Evolutionary conservation across 2,888 invertebrate genomes (phyloP).

Genomic region (Himalopsyche kuldschensis): DNA sequence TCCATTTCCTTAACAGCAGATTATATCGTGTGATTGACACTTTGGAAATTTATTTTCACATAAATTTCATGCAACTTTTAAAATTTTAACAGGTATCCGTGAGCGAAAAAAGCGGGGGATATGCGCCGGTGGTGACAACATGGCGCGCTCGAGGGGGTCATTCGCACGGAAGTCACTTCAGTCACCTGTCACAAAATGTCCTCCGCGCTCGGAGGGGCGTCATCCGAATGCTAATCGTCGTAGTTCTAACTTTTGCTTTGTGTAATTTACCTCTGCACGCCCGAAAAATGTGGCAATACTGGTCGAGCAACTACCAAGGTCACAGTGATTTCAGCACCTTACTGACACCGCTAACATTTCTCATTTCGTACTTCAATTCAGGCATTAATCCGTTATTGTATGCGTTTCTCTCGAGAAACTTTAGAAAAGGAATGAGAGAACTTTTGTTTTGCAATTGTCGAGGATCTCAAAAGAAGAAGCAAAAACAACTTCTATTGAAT

Average conservation of each 20-base stretch:
- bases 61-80: too few species aligned
- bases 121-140: constrained; percentile 24
- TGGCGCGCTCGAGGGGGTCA: constrained; percentile 49
- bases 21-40: too few species aligned
- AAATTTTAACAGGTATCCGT: not conserved
- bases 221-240: constrained; percentile 85
- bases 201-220: constrained; percentile 80
- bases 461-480: constrained; percentile 43
- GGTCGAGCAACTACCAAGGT: constrained; percentile 71
- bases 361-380: constrained; percentile 87
- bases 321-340: constrained; percentile 74
- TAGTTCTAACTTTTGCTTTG: constrained; percentile 84
- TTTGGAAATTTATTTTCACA: too few species aligned
- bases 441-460: constrained; percentile 54
- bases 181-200: constrained; percentile 74
- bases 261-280: constrained; percentile 90
- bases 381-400: constrained; percentile 89
- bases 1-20: too few species aligned
- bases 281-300: constrained; percentile 85
- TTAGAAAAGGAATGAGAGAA: constrained; percentile 83
- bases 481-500: constrained; percentile 50
- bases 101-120: constrained; percentile 64
- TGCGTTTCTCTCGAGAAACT: constrained; percentile 81
- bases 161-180: constrained; percentile 60
- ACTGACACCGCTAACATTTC: constrained; percentile 82